phyloP scores from a whole-genome alignment of 2,888 invertebrate species.

The Trachelus troglodyta region DNA sequence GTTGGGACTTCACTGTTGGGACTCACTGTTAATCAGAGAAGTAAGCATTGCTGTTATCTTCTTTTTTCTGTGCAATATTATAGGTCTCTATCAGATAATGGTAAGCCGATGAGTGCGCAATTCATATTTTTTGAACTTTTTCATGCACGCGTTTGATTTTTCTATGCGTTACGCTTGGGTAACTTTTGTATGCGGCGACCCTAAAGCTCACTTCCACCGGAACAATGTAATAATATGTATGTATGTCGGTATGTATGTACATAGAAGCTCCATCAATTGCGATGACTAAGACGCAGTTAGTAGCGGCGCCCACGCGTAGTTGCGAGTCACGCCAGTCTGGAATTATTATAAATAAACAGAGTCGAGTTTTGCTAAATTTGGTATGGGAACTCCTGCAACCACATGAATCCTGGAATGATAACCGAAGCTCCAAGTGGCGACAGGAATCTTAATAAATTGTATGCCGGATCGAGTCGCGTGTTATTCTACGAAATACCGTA shows the following conservation, averaged over 20 bases:
- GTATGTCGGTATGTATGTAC: neutral
- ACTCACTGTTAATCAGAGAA: too few species aligned
- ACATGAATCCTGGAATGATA: neutral
- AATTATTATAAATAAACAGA: constrained; percentile 2
- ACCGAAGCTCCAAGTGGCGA: neutral
- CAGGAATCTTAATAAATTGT: neutral
- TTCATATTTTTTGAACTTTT: too few species aligned
- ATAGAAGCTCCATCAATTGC: neutral
- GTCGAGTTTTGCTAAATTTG: neutral
- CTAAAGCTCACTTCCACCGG: neutral
- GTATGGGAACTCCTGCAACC: neutral
- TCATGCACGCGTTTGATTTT: too few species aligned
- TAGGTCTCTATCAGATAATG: too few species aligned
- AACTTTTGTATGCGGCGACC: neutral
- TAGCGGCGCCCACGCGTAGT: neutral
- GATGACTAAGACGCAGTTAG: constrained; percentile 6
- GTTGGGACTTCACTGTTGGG: too few species aligned
- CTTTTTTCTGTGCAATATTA: too few species aligned
- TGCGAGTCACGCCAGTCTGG: neutral
- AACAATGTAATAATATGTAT: neutral
- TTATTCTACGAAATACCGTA: neutral
- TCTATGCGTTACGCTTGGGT: neutral
- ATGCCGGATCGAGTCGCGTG: neutral
- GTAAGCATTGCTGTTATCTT: too few species aligned
- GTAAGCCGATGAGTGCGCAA: too few species aligned